phyloP scores from a whole-genome alignment of 2,888 invertebrate genomes.

The Lapara coniferarum region DNA sequence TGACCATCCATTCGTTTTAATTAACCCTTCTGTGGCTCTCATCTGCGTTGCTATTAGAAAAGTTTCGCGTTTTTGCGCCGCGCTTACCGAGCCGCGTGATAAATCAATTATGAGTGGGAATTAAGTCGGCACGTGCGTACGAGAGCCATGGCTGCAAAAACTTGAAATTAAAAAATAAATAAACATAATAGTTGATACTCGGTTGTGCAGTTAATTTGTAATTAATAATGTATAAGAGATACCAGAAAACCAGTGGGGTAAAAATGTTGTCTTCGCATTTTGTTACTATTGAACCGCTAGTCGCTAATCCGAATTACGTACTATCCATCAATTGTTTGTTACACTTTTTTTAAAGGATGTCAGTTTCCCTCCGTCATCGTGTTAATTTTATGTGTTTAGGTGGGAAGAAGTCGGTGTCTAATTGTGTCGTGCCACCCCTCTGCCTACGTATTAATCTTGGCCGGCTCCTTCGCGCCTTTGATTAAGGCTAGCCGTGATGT shows the following conservation, averaged over 20 bases:
- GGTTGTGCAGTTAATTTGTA: constrained; percentile 18
- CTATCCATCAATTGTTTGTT: neutral
- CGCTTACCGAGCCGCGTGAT: constrained; percentile 52
- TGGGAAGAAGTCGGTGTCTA: constrained; percentile 55
- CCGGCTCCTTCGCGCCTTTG: constrained; percentile 75
- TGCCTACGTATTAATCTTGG: constrained; percentile 77
- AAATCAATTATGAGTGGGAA: constrained; percentile 58
- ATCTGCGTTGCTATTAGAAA: constrained; percentile 66
- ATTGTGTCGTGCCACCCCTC: constrained; percentile 60
- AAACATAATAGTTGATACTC: neutral
- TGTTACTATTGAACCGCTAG: neutral
- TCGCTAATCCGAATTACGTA: neutral
- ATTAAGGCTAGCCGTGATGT: constrained; percentile 79
- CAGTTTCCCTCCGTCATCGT: constrained; percentile 38
- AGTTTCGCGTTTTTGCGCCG: constrained; percentile 61
- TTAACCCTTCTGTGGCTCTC: constrained; percentile 75
- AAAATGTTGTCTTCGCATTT: constrained; percentile 7
- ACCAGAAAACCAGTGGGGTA: constrained; percentile 4
- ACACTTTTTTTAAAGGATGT: neutral
- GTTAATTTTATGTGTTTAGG: constrained; percentile 57
- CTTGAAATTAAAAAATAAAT: constrained; percentile 33
- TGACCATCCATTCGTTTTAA: constrained; percentile 81
- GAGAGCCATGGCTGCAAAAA: constrained; percentile 47
- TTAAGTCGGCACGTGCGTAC: constrained; percentile 42
- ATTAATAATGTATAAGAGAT: constrained; percentile 23